Conservation (phyloP, 2,888 invertebrate genomes). For the Xestia c-nigrum region DNA sequence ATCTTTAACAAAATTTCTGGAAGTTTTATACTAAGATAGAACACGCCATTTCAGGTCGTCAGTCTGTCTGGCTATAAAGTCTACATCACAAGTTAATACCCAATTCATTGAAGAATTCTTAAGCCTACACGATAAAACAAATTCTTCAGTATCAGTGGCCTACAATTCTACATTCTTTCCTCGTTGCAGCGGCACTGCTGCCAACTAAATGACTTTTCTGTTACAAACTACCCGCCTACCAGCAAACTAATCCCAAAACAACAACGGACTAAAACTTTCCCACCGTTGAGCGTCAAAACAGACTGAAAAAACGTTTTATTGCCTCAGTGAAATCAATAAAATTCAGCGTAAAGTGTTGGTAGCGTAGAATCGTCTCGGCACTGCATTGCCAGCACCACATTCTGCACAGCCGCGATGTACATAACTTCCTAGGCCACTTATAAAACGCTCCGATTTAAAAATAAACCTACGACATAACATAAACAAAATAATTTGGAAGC, state of each 20-base stretch:
- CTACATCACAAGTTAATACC: conserved; percentile 23
- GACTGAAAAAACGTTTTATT: conserved; percentile 70
- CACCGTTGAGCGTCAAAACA: conserved; percentile 67
- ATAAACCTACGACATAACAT: conserved; percentile 83
- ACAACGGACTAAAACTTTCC: conserved; percentile 69
- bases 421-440: conserved; percentile 88
- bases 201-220: conserved; percentile 55
- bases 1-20: background rate
- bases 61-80: conserved; percentile 37
- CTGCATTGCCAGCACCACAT: conserved; percentile 73
- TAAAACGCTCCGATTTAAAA: conserved; percentile 87
- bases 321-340: conserved; percentile 70
- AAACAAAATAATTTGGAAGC: conserved; percentile 76
- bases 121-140: conserved; percentile 39
- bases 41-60: conserved; percentile 34
- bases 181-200: conserved; percentile 36
- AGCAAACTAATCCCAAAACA: conserved; percentile 58
- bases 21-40: conserved; percentile 5
- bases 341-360: conserved; percentile 66
- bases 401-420: conserved; percentile 77
- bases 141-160: conserved; percentile 41
- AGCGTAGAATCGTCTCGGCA: conserved; percentile 74
- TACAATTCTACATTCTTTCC: conserved; percentile 59
- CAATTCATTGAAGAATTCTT: conserved; percentile 50
- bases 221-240: conserved; percentile 43